Evolutionary conservation across 2,888 invertebrate species (phyloP).

Genomic region (Lochmaea capreae): DNA sequence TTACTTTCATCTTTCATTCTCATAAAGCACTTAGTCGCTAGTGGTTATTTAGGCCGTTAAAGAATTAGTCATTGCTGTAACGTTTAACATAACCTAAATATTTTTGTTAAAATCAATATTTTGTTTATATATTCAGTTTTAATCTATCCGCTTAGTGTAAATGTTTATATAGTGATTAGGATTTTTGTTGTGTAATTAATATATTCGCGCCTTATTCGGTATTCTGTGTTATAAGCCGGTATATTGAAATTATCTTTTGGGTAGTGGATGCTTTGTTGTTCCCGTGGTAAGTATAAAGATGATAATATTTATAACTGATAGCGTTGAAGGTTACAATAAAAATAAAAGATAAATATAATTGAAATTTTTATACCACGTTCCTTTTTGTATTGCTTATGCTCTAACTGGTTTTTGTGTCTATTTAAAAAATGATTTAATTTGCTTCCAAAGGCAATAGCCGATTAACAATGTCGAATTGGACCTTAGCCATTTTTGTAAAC

Average conservation of each 20-base stretch:
- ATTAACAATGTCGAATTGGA: too few relatives aligned
- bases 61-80: background rate
- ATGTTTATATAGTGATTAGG: slow-evolving; percentile 8
- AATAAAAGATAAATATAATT: background rate
- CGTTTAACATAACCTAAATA: background rate
- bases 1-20: slow-evolving; percentile 18
- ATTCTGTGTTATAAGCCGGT: background rate
- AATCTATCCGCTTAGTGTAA: background rate
- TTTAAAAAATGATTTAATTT: too few relatives aligned
- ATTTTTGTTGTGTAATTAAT: slow-evolving; percentile 9
- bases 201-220: background rate
- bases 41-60: background rate
- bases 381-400: too few relatives aligned
- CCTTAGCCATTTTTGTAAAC: too few relatives aligned
- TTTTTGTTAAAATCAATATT: background rate
- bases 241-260: background rate
- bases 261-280: background rate
- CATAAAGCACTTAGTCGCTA: background rate
- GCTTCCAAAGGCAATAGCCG: too few relatives aligned
- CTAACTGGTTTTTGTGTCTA: too few relatives aligned
- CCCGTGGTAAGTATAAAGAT: background rate
- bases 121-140: background rate
- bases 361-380: background rate
- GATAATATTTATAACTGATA: background rate
- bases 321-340: background rate